Evolutionary conservation across 30 jellyfish, hydroid and myxozoan species (phyloP).

Genomic region (Cassiopea andromeda): DNA sequence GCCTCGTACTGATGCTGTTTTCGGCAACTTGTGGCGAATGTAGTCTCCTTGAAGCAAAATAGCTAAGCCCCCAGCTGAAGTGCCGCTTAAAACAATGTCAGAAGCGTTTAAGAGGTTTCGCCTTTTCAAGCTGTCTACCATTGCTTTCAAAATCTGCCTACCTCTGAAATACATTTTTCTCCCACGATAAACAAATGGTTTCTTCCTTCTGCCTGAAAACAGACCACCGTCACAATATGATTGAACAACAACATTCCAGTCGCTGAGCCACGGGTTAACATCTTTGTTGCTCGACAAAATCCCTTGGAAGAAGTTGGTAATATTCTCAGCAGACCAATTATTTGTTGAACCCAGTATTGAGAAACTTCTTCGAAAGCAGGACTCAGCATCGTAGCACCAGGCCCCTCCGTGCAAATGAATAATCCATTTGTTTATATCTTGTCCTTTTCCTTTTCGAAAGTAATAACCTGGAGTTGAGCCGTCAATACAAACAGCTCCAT

Average conservation of each 20-base stretch:
- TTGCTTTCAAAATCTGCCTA: slow-evolving; percentile 69
- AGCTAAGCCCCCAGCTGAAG: slow-evolving; percentile 99
- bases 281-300: slow-evolving; percentile 66
- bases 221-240: slow-evolving; percentile 96
- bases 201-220: slow-evolving; percentile 87
- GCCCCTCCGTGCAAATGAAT: slow-evolving; percentile 99
- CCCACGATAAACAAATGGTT: slow-evolving; percentile 69
- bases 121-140: slow-evolving; percentile 63
- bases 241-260: slow-evolving; percentile 92
- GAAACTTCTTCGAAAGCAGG: slow-evolving; percentile 82
- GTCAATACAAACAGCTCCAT: slow-evolving; percentile 87
- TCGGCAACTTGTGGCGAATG: slow-evolving; percentile 70
- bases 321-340: slow-evolving; percentile 82
- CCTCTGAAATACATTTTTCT: slow-evolving; percentile 85
- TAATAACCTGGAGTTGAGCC: slow-evolving; percentile 94
- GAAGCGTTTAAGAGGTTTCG: slow-evolving; percentile 57
- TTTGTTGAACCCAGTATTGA: slow-evolving; percentile 87
- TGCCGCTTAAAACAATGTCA: slow-evolving; percentile 89
- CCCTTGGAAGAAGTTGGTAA: slow-evolving; percentile 87
- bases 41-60: slow-evolving; percentile 90
- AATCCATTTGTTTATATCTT: slow-evolving; percentile 84
- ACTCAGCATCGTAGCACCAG: slow-evolving; percentile 89
- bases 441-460: slow-evolving; percentile 70
- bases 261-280: slow-evolving; percentile 65
- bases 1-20: slow-evolving; percentile 80